These are phyloP conservation scores for Resseliella maxima DNA, from an alignment of 2,888 invertebrate species.

Conservation along the genomic window DNA sequence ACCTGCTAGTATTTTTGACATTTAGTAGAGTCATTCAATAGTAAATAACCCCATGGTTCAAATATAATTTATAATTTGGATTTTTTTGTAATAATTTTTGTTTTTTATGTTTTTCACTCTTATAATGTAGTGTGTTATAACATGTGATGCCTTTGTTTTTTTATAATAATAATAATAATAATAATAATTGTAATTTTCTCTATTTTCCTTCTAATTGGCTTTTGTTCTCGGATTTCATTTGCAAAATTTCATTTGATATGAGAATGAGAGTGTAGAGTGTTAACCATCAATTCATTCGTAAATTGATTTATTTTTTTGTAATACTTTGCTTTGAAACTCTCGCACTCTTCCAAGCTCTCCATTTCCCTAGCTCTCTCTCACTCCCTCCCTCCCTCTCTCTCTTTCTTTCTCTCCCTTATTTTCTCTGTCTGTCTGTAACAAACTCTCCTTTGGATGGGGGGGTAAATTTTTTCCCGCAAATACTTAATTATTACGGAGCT, in stretches of 20 bases:
- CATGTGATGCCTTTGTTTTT: conserved; percentile 9
- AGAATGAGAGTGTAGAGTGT: too few species aligned
- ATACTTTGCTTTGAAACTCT: too few species aligned
- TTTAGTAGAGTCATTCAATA: too few species aligned
- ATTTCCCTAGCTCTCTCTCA: too few species aligned
- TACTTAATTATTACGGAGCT: conserved; percentile 65
- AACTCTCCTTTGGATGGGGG: background rate
- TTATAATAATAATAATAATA: background rate
- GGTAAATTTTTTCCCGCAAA: background rate
- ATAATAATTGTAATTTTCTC: background rate
- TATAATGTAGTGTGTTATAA: conserved; percentile 7
- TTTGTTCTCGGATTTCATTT: background rate
- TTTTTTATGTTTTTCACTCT: background rate
- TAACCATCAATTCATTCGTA: too few species aligned
- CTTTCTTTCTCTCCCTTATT: too few species aligned
- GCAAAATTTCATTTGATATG: too few species aligned
- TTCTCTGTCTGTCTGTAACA: too few species aligned
- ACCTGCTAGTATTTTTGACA: too few species aligned
- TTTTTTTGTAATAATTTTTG: background rate
- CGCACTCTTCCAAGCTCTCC: too few species aligned
- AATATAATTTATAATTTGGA: background rate
- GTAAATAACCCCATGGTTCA: background rate
- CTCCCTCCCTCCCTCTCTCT: too few species aligned
- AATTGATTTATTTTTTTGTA: too few species aligned
- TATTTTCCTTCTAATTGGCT: conserved; percentile 6